These are phyloP conservation scores for Tipula lateralis DNA, from an alignment of 2,888 invertebrate genomes.

Conservation along the genomic window DNA sequence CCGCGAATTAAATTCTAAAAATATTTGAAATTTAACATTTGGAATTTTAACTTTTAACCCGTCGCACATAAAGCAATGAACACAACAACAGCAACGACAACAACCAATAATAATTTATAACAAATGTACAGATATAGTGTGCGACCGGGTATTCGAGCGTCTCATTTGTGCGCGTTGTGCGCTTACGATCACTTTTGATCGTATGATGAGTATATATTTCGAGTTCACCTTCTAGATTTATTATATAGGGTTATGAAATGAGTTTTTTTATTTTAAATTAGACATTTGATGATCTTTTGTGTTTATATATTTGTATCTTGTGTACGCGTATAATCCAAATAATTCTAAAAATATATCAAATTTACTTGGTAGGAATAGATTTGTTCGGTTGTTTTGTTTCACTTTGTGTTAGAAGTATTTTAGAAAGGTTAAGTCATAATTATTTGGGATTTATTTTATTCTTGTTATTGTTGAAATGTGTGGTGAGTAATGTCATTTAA, in stretches of 20 bases:
- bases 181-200: background rate
- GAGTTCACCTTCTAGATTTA: slow-evolving; percentile 9
- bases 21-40: slow-evolving; percentile 19
- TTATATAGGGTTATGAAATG: background rate
- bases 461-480: background rate
- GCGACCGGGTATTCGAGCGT: background rate
- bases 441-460: background rate
- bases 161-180: background rate
- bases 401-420: background rate
- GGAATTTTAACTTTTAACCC: slow-evolving; percentile 19
- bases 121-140: background rate
- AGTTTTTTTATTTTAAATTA: background rate
- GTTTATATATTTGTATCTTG: background rate
- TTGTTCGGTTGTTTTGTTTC: background rate
- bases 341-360: slow-evolving; percentile 1
- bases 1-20: slow-evolving; percentile 24
- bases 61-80: slow-evolving; percentile 3
- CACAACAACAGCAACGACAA: background rate
- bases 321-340: slow-evolving; percentile 12
- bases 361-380: background rate
- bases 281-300: background rate
- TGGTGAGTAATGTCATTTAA: background rate
- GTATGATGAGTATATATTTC: background rate
- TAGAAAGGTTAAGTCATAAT: background rate
- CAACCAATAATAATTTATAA: background rate